Base-by-base conservation (phyloP, 2,113 vertebrate species). In the Semnornis frantzii region DNA sequence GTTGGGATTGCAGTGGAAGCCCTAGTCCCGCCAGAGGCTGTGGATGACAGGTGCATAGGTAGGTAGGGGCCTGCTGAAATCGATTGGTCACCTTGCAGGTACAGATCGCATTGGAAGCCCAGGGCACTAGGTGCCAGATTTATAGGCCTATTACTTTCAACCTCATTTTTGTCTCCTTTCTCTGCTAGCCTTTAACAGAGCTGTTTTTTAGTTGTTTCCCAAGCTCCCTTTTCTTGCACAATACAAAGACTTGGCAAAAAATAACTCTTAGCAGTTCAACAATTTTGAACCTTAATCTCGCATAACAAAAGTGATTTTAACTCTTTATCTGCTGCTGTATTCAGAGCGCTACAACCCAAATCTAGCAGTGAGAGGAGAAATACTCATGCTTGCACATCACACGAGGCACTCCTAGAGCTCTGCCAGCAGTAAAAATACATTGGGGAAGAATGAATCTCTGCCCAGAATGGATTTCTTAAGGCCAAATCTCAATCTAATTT, bases 121-220 rank as follows among this genome's bases (percentile, higher is more conserved):
- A 62, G 54, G 87, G 90, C 73, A 55, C 46, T 30, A 85, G 16
- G 58, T 92, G 85, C 86, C 92, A 93, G 91, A 95, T 96, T 96
- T 96, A 95, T 94, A 55, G 90, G 52, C 55, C 95, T 82, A 95
- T 96, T 95, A 84, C 70, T 88, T 84, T 46, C 80, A 66, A 73
- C 55, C 85, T 94, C 82, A 76, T 94, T 90, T 93, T 78, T 81
- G 76, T 79, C n/a, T 75, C 59, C 42, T 88, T 81, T 83, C 58
- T 69, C 59, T 72, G 39, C 69, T 88, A 78, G 79, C 59, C 78
- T 82, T 75, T 80, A 90, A 85, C 66, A 78, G 44, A 91, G 75
- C 48, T 87, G 59, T 80, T 92, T 80, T 92, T 73, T 8, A 80
- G 70, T 74, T 72, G 44, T 86, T 88, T 92, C 24, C 64, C 75